Evolutionary conservation across 2,888 invertebrate species (phyloP).

Genomic region (Macroteleia sp.): DNA sequence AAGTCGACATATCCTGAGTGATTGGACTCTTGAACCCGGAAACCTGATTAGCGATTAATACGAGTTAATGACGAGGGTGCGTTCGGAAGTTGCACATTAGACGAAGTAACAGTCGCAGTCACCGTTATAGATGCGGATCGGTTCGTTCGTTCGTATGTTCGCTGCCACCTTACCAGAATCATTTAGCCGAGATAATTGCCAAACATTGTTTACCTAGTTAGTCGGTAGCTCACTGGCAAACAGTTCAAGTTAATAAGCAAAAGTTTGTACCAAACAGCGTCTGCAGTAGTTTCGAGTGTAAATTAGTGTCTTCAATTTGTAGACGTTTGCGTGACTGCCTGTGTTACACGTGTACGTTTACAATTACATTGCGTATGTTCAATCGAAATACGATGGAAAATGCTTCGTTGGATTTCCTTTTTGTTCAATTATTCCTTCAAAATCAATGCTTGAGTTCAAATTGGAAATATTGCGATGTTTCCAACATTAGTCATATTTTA

Average conservation of each 20-base stretch:
- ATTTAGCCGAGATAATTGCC: conserved; percentile 79
- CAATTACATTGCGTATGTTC: too few species aligned
- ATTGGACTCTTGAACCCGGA: conserved; percentile 19
- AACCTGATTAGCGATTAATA: conserved; percentile 27
- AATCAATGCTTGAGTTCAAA: too few species aligned
- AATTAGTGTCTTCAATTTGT: conserved; percentile 83
- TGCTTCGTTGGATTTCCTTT: too few species aligned
- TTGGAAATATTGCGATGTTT: too few species aligned
- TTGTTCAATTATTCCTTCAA: too few species aligned
- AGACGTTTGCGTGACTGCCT: conserved; percentile 76
- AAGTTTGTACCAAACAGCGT: conserved; percentile 62
- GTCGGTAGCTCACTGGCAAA: conserved; percentile 77
- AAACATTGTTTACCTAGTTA: conserved; percentile 83
- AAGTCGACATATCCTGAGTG: not conserved
- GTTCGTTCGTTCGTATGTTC: conserved; percentile 18
- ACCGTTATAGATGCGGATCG: conserved; percentile 55
- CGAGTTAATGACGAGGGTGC: conserved; percentile 38
- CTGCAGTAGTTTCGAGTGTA: conserved; percentile 72
- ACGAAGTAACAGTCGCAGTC: too few species aligned
- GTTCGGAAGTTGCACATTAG: conserved; percentile 33
- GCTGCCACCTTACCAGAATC: conserved; percentile 53
- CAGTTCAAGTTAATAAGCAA: conserved; percentile 80
- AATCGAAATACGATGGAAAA: too few species aligned
- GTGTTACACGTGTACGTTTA: too few species aligned
- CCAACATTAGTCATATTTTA: too few species aligned